Evolutionary conservation across 2,888 invertebrate genomes (phyloP), one percentile per base, ranked within the genome.

Genomic region (Mechanitis mazaeus): DNA sequence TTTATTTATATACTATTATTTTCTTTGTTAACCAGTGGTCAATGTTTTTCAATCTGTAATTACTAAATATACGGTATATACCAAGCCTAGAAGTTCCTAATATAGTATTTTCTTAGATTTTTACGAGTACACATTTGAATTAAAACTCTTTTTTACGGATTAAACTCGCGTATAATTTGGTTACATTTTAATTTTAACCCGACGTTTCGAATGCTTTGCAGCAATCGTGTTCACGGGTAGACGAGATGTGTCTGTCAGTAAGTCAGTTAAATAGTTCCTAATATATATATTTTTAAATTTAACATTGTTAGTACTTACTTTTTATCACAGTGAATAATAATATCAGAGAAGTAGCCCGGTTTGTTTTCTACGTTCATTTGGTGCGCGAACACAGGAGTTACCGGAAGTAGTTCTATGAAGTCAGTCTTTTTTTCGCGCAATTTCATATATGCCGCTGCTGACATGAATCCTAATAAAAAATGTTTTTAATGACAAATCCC

Each of bases 321-420:
- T 75, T 91, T 90, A 73, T 92, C 92, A 54, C 84, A 81, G 70
- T 92, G 92, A 61, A 93, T 87, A 53, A 93, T 92, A 61, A 93
- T 79, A 71, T 93, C 93, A 1, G 92, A 90, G 76, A 91, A 93
- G 76, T 92, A 93, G 67, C 93, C 92, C 33, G 90, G 85, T 59
- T 81, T 82, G 68, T 91, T 89, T 58, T 87, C 87, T 28, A 83
- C 82, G 69, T 91, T 91, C 83, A 90, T 89, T 64, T 90, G 86
- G 72, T 93, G 93, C 9, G 84, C 82, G 72, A 92, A 92, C 12
- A 93, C 86, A 11, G 93, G 91, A 9, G 92, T 92, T 38, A 92
- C 91, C 3, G 91, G 91, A 58, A 93, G 80, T 54, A 93, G 75
- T 71, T 92, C 91, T 20, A 88, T 77, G 54, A 72, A 76, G 42